These are phyloP conservation scores for Agrilus cyanescens DNA, from an alignment of 2,888 invertebrate genomes.

Conservation along the genomic window DNA sequence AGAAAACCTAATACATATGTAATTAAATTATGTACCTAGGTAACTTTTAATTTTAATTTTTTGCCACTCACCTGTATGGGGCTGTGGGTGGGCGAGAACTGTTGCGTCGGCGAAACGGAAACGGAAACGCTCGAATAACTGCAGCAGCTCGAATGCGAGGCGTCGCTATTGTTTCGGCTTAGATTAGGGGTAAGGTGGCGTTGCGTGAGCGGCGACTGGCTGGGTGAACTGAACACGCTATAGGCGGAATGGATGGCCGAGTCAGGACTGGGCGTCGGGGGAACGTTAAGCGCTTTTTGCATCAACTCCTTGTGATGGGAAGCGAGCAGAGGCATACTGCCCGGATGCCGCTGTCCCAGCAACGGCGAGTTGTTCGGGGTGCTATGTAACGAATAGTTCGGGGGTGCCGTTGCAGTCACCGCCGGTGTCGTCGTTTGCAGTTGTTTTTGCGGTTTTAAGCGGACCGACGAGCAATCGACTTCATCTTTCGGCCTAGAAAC, in stretches of 20 bases:
- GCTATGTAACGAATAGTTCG: constrained; percentile 48
- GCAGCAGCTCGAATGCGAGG: constrained; percentile 81
- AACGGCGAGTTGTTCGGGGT: constrained; percentile 57
- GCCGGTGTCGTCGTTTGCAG: constrained; percentile 1
- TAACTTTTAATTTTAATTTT: too few species aligned
- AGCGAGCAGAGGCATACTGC: constrained; percentile 27
- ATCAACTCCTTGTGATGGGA: constrained; percentile 33
- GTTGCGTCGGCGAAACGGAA: constrained; percentile 42
- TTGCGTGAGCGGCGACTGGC: constrained; percentile 75
- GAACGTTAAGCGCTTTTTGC: constrained; percentile 48
- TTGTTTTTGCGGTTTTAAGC: too few species aligned
- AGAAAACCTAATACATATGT: too few species aligned
- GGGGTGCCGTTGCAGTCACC: constrained; percentile 10
- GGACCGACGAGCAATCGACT: constrained; percentile 15
- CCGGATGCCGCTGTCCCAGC: constrained; percentile 45
- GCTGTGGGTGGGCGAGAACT: constrained; percentile 76
- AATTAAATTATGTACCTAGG: too few species aligned
- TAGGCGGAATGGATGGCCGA: constrained; percentile 85
- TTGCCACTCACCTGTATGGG: constrained; percentile 53
- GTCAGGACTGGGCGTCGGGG: constrained; percentile 76
- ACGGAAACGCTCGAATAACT: constrained; percentile 61
- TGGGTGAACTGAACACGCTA: constrained; percentile 71
- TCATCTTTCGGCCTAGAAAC: constrained; percentile 24
- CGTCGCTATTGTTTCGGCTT: constrained; percentile 82
- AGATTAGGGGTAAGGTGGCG: constrained; percentile 72